Percentiles rank a stretch among this genome's conserved stretches.
These are phyloP conservation scores for Magallana ariakensis DNA, from an alignment of 1,140 invertebrate species.

Conservation along the genomic window DNA sequence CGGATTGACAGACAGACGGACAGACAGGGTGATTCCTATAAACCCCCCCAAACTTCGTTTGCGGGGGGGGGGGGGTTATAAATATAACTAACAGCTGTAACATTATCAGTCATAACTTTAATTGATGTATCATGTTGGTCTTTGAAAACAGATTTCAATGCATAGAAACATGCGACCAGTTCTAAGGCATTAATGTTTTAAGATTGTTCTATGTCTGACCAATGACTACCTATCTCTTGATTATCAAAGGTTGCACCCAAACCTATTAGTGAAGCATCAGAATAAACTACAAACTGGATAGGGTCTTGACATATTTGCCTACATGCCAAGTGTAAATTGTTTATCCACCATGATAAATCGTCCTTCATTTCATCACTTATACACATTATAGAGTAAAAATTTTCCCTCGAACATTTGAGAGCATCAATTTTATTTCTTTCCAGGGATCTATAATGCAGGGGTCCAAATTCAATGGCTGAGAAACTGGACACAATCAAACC, in stretches of 20 bases:
- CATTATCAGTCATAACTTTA: conserved; percentile 47
- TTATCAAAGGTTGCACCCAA: conserved; percentile 49
- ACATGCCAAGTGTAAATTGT: conserved; percentile 5
- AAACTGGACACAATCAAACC: conserved; percentile 55
- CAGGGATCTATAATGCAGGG: conserved; percentile 50
- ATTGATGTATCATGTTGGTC: neutral
- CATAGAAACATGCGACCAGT: conserved; percentile 36
- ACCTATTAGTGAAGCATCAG: conserved; percentile 54
- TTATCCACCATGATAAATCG: conserved; percentile 47
- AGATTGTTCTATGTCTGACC: conserved; percentile 6
- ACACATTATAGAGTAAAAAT: conserved; percentile 45
- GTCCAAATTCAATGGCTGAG: conserved; percentile 55
- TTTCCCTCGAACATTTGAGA: conserved; percentile 40
- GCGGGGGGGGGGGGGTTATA: too few relatives aligned
- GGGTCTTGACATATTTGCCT: neutral
- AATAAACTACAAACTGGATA: conserved; percentile 4
- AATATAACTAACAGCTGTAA: conserved; percentile 57
- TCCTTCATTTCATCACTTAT: conserved; percentile 19
- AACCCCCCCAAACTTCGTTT: too few relatives aligned
- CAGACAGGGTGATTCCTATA: too few relatives aligned
- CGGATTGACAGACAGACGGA: too few relatives aligned
- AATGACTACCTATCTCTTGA: conserved; percentile 43
- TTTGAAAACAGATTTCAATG: conserved; percentile 33
- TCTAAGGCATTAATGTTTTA: conserved; percentile 52
- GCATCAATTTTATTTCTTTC: conserved; percentile 55